Conservation (phyloP, 1,140 invertebrate species). For the Helicoverpa zea region DNA sequence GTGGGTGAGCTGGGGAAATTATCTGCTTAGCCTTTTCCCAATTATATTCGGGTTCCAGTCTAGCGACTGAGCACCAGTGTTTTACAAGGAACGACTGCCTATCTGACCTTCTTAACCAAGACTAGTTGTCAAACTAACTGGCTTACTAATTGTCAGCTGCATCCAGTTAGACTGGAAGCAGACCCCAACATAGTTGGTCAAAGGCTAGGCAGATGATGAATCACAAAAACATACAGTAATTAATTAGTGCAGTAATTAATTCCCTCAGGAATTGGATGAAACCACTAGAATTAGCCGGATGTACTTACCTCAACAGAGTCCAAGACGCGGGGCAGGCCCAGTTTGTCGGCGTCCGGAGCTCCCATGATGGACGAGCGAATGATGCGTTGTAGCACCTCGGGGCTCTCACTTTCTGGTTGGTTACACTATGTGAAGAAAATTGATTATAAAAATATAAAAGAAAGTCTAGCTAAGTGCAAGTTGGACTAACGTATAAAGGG, state of each 20-base stretch:
- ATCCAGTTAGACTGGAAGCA: no score
- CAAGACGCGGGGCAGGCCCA: conserved; percentile 96
- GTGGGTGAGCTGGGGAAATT: no score
- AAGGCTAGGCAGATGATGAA: no score
- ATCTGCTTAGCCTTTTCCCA: no score
- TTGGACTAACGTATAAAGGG: neutral
- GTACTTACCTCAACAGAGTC: conserved; percentile 96
- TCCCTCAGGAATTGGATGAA: neutral
- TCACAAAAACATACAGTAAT: neutral
- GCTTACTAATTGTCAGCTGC: no score
- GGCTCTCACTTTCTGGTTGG: conserved; percentile 84
- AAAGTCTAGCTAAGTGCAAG: neutral
- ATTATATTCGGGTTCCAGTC: no score
- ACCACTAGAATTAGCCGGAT: no score
- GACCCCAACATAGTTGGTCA: no score
- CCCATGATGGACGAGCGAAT: conserved; percentile 97
- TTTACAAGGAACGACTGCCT: no score
- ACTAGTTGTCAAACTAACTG: no score
- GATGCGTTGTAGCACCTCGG: conserved; percentile 95
- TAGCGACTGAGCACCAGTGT: no score
- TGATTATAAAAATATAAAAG: neutral
- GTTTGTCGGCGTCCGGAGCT: conserved; percentile 98
- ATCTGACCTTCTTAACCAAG: no score
- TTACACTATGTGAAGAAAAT: conserved; percentile 59
- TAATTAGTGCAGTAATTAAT: neutral